Conservation (phyloP, 1,140 invertebrate genomes). For the Drosophila littoralis region DNA sequence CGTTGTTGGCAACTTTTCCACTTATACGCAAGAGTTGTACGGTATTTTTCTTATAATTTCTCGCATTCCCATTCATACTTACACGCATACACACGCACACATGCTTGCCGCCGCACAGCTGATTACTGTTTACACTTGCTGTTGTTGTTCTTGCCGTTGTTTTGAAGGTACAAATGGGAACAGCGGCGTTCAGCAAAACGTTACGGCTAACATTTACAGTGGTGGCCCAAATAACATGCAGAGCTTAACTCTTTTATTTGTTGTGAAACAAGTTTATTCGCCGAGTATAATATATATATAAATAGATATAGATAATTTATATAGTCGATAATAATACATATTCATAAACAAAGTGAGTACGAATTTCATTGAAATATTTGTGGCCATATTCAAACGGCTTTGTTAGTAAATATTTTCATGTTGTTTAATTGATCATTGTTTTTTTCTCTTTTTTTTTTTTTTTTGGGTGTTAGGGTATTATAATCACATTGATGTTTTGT, state of each 20-base stretch:
- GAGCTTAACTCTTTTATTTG: conserved; percentile 3
- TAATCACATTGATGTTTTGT: conserved; percentile 72
- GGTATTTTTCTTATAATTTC: conserved; percentile 7
- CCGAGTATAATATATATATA: conserved; percentile 39
- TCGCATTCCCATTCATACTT: conserved; percentile 15
- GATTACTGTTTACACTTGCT: conserved; percentile 32
- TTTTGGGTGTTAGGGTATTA: conserved; percentile 47
- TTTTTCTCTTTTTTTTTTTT: conserved; percentile 6
- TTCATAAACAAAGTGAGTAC: conserved; percentile 67
- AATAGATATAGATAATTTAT: conserved; percentile 63
- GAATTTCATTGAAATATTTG: conserved; percentile 54
- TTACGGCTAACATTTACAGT: background rate
- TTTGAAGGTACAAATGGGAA: background rate
- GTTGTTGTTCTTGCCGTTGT: background rate
- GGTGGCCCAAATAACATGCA: conserved; percentile 5
- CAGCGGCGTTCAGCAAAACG: background rate
- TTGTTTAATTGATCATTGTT: conserved; percentile 54
- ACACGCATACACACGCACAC: background rate
- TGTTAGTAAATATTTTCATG: conserved; percentile 60
- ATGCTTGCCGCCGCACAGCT: conserved; percentile 26
- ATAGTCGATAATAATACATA: conserved; percentile 67
- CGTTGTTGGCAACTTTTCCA: conserved; percentile 32
- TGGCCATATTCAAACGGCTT: conserved; percentile 56
- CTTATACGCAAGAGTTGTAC: conserved; percentile 4
- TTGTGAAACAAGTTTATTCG: conserved; percentile 50